Evolutionary conservation across 2,797 vertebrate species (phyloP), one percentile per base, ranked within the genome.

Genomic region (Pygocentrus nattereri): DNA sequence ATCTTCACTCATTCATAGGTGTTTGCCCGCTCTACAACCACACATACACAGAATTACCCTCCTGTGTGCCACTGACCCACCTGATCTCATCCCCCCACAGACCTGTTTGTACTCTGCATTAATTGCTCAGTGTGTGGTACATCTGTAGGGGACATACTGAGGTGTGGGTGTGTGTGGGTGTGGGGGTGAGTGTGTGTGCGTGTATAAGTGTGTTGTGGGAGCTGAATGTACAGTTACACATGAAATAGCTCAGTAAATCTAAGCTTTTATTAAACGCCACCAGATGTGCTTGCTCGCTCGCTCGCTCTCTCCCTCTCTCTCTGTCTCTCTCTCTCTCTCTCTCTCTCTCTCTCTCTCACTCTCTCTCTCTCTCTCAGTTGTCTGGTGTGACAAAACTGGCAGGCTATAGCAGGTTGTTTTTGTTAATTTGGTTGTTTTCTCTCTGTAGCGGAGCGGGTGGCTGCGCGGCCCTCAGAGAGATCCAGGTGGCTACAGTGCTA

Each of bases 341-440:
- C 64, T 54, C 67, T 8, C 18, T 65, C 61, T 75, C 54, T 38
- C 41, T 72, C 59, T 16, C 58, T 73, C 70, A 61, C 4, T 10
- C 69, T 71, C 78, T 80, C 64, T 83, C 67, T 56, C 6, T 58
- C 56, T 58, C n/a, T 23, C 56, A 23, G 56, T 58, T 23, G 21
- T 58, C 56, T 23, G 21, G 56, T 73, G 82, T 78, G 78, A 81
- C 62, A 74, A 79, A 79, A 71, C 76, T 78, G 73, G 73, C 79
- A 85, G 54, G 76, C 76, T 77, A 62, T 79, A 83, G 82, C 76
- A 85, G 82, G 86, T 82, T 83, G 86, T 87, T 87, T 87, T 87
- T 85, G 81, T 84, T 79, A 81, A 84, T 81, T 82, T 79, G 77
- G 84, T 83, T 87, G 84, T 85, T 87, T 80, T 85, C 84, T 85